Conservation (phyloP, 2,888 invertebrate genomes). For the Tanytarsus gracilentus region DNA sequence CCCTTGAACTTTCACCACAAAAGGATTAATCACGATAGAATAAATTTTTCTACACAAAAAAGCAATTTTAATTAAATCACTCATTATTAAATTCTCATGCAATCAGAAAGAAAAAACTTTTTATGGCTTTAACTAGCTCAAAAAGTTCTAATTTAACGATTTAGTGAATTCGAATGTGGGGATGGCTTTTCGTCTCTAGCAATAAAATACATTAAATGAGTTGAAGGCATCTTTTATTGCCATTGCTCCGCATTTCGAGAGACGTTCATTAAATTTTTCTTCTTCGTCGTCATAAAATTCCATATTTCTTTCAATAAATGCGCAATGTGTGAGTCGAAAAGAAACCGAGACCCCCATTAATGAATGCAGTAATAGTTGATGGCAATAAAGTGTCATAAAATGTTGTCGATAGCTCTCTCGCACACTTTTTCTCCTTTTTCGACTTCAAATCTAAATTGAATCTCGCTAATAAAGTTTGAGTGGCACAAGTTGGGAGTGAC, state of each 20-base stretch:
- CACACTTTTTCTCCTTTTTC: not conserved
- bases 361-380: not conserved
- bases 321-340: no score
- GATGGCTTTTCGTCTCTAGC: no score
- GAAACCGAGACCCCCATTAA: not conserved
- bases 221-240: conserved; percentile 15
- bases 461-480: no score
- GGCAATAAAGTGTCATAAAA: conserved; percentile 10
- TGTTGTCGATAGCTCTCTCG: not conserved
- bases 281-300: not conserved
- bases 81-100: no score
- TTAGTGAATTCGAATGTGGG: no score
- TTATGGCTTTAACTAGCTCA: no score
- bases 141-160: no score
- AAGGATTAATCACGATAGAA: conserved; percentile 8
- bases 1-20: no score
- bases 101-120: no score
- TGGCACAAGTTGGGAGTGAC: no score
- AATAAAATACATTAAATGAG: no score
- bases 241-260: not conserved
- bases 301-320: not conserved
- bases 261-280: not conserved
- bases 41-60: not conserved
- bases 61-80: conserved; percentile 12
- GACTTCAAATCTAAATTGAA: no score